Evolutionary conservation across 2,113 vertebrate genomes (phyloP).

Genomic region (Leptobrachium leishanense): DNA sequence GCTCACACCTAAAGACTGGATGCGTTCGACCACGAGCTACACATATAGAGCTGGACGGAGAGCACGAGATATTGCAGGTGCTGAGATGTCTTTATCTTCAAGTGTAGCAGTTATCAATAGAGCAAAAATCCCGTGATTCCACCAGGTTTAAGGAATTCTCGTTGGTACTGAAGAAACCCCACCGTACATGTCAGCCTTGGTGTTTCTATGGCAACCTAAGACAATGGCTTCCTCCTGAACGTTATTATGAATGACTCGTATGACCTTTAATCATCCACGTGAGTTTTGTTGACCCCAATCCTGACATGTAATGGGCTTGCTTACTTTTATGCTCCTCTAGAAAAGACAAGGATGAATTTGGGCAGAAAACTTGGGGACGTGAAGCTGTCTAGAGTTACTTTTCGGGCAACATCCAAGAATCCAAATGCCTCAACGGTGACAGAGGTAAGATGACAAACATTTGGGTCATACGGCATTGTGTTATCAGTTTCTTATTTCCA

Average conservation of each 20-base stretch:
- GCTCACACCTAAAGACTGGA: not conserved
- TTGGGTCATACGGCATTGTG: not conserved
- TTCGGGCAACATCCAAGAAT: conserved; percentile 21
- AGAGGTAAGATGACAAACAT: conserved; percentile 22
- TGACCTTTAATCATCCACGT: no score
- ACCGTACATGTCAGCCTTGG: no score
- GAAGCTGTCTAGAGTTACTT: conserved; percentile 33
- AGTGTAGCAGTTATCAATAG: not conserved
- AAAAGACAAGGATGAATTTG: not conserved
- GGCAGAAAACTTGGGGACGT: conserved; percentile 16
- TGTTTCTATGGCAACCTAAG: no score
- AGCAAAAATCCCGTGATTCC: not conserved
- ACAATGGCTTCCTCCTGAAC: no score
- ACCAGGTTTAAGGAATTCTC: no score
- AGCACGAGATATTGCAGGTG: not conserved
- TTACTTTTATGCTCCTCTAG: not conserved
- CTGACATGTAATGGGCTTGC: not conserved
- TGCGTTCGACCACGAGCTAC: not conserved
- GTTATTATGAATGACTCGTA: no score
- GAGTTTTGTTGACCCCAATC: not conserved
- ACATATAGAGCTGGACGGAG: not conserved
- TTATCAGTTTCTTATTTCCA: no score
- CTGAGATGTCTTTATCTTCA: not conserved
- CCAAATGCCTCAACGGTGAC: not conserved
- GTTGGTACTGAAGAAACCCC: no score